phyloP scores from a whole-genome alignment of 2,888 invertebrate genomes.

The Rugalucina vietnamica region DNA sequence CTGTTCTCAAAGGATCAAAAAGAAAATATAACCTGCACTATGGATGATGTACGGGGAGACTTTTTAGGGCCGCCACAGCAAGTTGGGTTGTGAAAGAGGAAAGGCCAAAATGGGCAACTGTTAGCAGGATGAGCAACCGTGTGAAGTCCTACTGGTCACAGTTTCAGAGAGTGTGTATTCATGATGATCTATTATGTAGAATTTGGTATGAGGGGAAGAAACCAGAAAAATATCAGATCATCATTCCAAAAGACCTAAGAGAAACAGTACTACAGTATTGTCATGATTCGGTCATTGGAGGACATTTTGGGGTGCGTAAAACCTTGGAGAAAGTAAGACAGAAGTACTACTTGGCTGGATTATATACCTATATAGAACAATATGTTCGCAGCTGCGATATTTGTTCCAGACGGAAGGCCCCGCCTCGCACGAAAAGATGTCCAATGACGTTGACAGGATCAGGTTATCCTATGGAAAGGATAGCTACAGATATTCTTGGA shows the following conservation, averaged over 20 bases:
- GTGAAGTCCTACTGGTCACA: neutral
- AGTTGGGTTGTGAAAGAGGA: slow-evolving; percentile 1
- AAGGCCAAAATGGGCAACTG: neutral
- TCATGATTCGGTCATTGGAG: neutral
- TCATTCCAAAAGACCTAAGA: neutral
- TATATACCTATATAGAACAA: neutral
- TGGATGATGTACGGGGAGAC: no score
- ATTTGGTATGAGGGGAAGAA: neutral
- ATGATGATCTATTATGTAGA: neutral
- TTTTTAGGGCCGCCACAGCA: no score
- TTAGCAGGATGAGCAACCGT: neutral
- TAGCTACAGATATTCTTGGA: neutral
- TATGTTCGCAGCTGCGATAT: neutral
- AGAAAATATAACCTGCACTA: no score
- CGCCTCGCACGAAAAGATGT: neutral
- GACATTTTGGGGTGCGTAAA: neutral
- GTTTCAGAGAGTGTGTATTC: neutral
- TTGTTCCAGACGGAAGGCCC: neutral
- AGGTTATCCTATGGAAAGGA: neutral
- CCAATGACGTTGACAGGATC: neutral
- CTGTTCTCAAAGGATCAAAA: no score
- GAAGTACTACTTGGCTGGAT: neutral
- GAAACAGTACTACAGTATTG: neutral
- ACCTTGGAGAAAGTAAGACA: neutral
- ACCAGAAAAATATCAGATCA: neutral